Base-by-base conservation (phyloP, 2,888 invertebrate species). In the Chalcis sispes region DNA sequence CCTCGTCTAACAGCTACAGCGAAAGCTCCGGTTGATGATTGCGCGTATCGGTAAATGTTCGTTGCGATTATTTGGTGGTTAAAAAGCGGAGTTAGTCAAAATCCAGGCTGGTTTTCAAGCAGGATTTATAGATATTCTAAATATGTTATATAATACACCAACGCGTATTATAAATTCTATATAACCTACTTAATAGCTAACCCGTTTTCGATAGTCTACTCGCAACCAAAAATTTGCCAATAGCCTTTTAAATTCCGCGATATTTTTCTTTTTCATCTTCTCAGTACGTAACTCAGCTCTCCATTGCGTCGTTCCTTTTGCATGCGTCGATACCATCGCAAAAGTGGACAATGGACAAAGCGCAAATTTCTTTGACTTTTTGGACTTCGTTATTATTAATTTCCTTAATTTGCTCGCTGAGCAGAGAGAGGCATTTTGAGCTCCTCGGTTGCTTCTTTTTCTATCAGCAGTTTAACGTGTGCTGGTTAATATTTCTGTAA, bases 401-500 rank as follows among this genome's bases (percentile, higher is more conserved):
- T 8, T 42, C 4, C 36, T 50, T 18, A 20, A 40, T 48, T 7
- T 54, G 42, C 25, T 23, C 15, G 20, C n/a, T 64, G 48, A 25
- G 15, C 27, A 52, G 46, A 50, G 23, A 56, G 48, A 32, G 10
- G 54, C 32, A 36, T 56, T 29, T 42, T 66, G 69, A 32, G 46
- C 40, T 76, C 58, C 50, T 48, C 29, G 29, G 36, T 50, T 58
- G 36, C 18, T 64, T 54, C 27, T 36, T 15, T 36, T 48, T 64
- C 36, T 59, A 48, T 62, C 61, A 75, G 79, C 79, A 80, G 78
- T 79, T 74, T 64, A 59, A 61, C 56, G 56, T 54, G 56, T 71
- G 72, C 74, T 77, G 78, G 72, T 78, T 72, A 77, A 54, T n/a
- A 36, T 48, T 72, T 78, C 80, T 80, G 80, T n/a, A 80, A 79